These are phyloP conservation scores for Dipodomys spectabilis DNA, from an alignment of 2,113 vertebrate genomes.

Conservation along the genomic window DNA sequence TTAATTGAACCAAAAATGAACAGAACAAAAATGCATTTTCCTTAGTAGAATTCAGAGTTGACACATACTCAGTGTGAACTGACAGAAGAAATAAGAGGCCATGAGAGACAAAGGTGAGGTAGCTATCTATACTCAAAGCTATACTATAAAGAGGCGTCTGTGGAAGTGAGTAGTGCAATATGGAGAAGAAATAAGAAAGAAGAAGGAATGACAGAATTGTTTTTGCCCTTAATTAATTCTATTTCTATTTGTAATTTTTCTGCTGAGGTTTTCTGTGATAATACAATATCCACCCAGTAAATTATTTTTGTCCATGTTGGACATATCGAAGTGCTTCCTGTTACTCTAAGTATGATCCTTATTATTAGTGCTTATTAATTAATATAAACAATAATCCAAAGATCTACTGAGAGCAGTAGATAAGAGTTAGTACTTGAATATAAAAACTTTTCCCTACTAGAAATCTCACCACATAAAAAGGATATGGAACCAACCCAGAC, in stretches of 20 bases:
- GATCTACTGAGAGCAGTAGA: background rate
- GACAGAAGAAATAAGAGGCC: background rate
- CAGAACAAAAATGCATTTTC: background rate
- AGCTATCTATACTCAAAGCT: background rate
- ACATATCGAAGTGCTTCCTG: background rate
- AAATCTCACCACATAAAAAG: background rate
- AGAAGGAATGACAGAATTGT: background rate
- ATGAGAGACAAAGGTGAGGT: background rate
- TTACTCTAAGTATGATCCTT: slow-evolving; percentile 11
- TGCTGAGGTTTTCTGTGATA: background rate
- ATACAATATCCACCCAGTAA: background rate
- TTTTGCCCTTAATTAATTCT: background rate
- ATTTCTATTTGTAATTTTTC: background rate
- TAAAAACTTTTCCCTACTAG: background rate
- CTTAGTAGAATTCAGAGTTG: background rate
- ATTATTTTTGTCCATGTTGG: background rate
- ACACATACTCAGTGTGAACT: background rate
- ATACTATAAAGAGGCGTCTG: background rate
- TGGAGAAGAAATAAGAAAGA: background rate
- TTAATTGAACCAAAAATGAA: background rate
- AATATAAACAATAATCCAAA: background rate
- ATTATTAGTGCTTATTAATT: background rate
- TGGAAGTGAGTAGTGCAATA: background rate
- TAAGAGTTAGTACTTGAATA: background rate
- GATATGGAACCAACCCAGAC: too few species aligned